phyloP scores from a whole-genome alignment of 2,797 vertebrate genomes.

The Bradypodion pumilum region DNA sequence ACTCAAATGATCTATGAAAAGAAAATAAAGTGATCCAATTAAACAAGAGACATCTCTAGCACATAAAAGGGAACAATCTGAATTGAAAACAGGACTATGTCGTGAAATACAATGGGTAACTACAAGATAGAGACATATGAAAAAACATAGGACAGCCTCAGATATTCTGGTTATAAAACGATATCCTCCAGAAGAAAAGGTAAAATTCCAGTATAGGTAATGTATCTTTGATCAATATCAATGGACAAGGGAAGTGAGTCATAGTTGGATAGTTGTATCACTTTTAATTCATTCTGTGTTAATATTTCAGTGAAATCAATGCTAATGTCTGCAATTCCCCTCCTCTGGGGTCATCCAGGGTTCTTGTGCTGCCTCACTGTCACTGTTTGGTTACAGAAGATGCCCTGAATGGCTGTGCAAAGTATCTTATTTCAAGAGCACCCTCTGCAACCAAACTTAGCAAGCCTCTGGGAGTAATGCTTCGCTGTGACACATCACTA shows the following conservation, averaged over 20 bases:
- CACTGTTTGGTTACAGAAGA: no score
- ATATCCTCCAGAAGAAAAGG: conserved; percentile 25
- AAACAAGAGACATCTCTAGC: conserved; percentile 33
- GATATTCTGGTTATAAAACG: conserved; percentile 21
- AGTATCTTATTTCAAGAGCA: no score
- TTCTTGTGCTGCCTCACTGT: conserved; percentile 24
- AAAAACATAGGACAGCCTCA: conserved; percentile 43
- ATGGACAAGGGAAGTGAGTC: conserved; percentile 40
- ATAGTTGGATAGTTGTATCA: conserved; percentile 9
- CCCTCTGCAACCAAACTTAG: no score
- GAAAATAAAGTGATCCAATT: conserved; percentile 50
- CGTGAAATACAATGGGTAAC: conserved; percentile 36
- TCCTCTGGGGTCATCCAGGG: background rate
- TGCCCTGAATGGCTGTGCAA: no score
- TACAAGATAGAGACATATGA: conserved; percentile 40
- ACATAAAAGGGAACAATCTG: conserved; percentile 14
- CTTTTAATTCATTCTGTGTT: conserved; percentile 38
- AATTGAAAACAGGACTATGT: conserved; percentile 36
- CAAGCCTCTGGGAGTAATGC: no score
- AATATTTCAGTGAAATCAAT: conserved; percentile 51
- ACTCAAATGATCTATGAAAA: conserved; percentile 40
- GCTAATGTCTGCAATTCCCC: background rate
- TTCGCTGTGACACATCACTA: no score
- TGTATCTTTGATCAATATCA: conserved; percentile 21
- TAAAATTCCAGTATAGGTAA: conserved; percentile 36